phyloP scores from a whole-genome alignment of 2,797 vertebrate genomes.

The Molossus molossus region DNA sequence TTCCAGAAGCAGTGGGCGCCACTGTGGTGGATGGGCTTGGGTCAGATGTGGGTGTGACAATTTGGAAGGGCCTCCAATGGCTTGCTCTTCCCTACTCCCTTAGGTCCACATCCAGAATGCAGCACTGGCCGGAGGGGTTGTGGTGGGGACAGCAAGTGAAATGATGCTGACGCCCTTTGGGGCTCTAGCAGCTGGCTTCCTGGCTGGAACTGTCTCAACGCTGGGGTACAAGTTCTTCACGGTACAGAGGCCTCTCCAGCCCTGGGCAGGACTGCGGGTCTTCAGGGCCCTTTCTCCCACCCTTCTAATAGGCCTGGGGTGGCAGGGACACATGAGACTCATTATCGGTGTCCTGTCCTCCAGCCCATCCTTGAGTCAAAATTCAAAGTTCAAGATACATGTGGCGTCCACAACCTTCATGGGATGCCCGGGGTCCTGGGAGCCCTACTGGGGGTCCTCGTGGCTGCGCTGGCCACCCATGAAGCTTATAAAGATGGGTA shows the following conservation, averaged over 20 bases:
- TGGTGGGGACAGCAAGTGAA: slow-evolving; percentile 95
- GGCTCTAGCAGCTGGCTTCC: slow-evolving; percentile 94
- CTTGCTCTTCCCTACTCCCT: not conserved
- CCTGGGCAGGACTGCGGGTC: not conserved
- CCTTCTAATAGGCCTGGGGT: not conserved
- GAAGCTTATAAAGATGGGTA: slow-evolving; percentile 93
- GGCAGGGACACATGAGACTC: not conserved
- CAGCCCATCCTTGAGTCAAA: slow-evolving; percentile 93
- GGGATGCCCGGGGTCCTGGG: slow-evolving; percentile 95
- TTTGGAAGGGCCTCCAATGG: not conserved
- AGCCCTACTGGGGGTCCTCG: slow-evolving; percentile 92
- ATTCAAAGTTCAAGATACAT: slow-evolving; percentile 94
- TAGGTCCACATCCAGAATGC: slow-evolving; percentile 98
- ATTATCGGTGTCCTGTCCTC: not conserved
- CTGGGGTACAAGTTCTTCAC: slow-evolving; percentile 93
- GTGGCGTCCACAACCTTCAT: slow-evolving; percentile 95
- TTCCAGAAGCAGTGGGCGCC: not conserved
- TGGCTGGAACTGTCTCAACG: slow-evolving; percentile 93
- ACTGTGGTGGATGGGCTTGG: not conserved
- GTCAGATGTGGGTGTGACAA: not conserved
- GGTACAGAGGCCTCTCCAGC: slow-evolving; percentile 48
- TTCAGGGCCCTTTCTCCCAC: not conserved
- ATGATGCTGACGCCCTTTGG: slow-evolving; percentile 97
- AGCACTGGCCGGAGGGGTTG: slow-evolving; percentile 93
- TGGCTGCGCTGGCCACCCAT: slow-evolving; percentile 89